phyloP scores from a whole-genome alignment of 2,888 invertebrate genomes.

The Eilema sororculum region DNA sequence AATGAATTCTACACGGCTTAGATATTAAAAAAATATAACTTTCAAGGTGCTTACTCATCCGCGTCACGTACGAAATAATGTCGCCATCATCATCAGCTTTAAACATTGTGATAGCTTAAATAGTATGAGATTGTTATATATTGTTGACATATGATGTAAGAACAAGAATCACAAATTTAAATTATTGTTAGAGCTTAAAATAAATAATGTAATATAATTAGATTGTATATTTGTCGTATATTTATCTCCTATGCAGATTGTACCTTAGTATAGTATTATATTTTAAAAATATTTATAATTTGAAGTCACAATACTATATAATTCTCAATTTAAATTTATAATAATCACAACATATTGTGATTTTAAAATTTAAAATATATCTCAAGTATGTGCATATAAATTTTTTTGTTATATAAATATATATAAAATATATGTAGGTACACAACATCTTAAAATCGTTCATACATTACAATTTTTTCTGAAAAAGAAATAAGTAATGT shows the following conservation, averaged over 20 bases:
- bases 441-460: background rate
- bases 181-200: background rate
- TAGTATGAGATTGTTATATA: slow-evolving; percentile 20
- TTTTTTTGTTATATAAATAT: background rate
- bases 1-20: background rate
- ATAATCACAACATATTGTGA: too few relatives aligned
- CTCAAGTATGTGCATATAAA: background rate
- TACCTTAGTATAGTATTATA: too few relatives aligned
- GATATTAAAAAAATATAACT: background rate
- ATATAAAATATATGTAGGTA: background rate
- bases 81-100: slow-evolving; percentile 66
- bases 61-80: slow-evolving; percentile 33
- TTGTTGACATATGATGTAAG: background rate
- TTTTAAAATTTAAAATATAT: too few relatives aligned
- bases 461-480: background rate
- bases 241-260: too few relatives aligned
- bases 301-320: too few relatives aligned
- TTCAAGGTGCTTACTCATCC: slow-evolving; percentile 47
- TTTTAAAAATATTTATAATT: too few relatives aligned
- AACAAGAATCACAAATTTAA: background rate
- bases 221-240: background rate
- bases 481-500: background rate
- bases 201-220: background rate
- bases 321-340: too few relatives aligned
- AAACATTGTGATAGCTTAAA: slow-evolving; percentile 71